Evolutionary conservation across 2,888 invertebrate species (phyloP), one percentile per base, ranked within the genome.

Genomic region (Melieria omissa): DNA sequence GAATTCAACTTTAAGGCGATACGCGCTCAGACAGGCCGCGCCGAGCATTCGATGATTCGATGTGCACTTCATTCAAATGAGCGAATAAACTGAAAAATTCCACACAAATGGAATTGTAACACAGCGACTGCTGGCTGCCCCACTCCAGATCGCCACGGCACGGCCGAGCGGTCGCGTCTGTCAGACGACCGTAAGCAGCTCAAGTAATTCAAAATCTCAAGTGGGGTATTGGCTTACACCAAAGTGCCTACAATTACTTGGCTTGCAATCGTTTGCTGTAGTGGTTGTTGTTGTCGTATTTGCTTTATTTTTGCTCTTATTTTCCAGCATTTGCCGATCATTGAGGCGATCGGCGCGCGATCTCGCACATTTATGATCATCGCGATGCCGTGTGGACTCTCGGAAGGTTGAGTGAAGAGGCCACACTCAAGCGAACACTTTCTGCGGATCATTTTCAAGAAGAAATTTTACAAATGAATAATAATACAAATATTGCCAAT

Each of bases 241-340:
- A 29, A 52, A 52, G 52, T 52, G 14, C 52, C 14, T 66, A 75
- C 55, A 74, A 47, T 76, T 77, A 77, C 77, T 77, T 73, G 74
- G 29, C 29, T 29, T 29, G 29, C 29, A 29, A 29, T 29, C 29
- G 29, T 29, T 29, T 29, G 29, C 29, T 29, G 29, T 29, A 29
- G 29, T 29, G 29, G 29, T 29, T 29, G 29, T 29, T 29, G 29
- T 77, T 73, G 77, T 74, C 76, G 69, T 76, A 77, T 52, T 52
- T 8, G 14, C 14, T 52, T 8, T 5, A 14, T 52, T 52, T 52
- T 49, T 49, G 7, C 52, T 8, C 52, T 52, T 52, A 9, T 52
- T 12, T 9, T 8, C 52, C 52, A 52, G 14, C 7, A 52, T 52
- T 52, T 52, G n/a, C 4, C 52, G 14, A 14, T 52, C 6, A 52